Evolutionary conservation across 1,140 invertebrate genomes (phyloP).

Genomic region (Oncopodura yosiiana): DNA sequence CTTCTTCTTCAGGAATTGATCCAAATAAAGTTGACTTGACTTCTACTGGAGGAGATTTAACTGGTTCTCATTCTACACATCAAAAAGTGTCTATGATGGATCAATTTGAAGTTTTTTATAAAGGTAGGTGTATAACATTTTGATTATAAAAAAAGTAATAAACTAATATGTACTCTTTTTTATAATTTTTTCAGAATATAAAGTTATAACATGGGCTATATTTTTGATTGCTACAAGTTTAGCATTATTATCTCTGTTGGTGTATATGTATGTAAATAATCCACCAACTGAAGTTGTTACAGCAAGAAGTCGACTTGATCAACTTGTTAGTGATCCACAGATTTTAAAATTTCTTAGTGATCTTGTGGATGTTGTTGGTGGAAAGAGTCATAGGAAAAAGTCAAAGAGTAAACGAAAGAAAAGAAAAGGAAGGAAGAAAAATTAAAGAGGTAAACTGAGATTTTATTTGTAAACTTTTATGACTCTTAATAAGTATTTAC

Average conservation of each 20-base stretch:
- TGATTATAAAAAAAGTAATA: too few species aligned
- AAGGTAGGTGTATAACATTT: too few species aligned
- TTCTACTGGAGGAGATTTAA: too few species aligned
- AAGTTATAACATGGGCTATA: conserved; percentile 28
- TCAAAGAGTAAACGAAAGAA: not conserved
- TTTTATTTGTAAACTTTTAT: too few species aligned
- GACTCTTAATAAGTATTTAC: too few species aligned
- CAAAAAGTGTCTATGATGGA: conserved; percentile 24
- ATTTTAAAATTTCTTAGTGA: not conserved
- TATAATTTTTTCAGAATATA: conserved; percentile 22
- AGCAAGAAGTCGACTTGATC: conserved; percentile 6
- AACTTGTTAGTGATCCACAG: conserved; percentile 10
- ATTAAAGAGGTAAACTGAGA: too few species aligned
- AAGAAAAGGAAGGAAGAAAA: conserved; percentile 6
- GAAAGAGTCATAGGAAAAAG: too few species aligned
- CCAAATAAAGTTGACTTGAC: too few species aligned
- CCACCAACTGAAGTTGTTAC: conserved; percentile 35
- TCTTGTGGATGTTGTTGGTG: too few species aligned
- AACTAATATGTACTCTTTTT: too few species aligned
- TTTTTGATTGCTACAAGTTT: conserved; percentile 15
- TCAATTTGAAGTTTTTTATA: conserved; percentile 25
- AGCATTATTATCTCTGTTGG: conserved; percentile 12
- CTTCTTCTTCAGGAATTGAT: too few species aligned
- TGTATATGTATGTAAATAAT: conserved; percentile 31
- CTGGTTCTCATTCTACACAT: too few species aligned